Conservation (phyloP, 2,113 vertebrate species). For the Brachionichthys hirsutus region DNA sequence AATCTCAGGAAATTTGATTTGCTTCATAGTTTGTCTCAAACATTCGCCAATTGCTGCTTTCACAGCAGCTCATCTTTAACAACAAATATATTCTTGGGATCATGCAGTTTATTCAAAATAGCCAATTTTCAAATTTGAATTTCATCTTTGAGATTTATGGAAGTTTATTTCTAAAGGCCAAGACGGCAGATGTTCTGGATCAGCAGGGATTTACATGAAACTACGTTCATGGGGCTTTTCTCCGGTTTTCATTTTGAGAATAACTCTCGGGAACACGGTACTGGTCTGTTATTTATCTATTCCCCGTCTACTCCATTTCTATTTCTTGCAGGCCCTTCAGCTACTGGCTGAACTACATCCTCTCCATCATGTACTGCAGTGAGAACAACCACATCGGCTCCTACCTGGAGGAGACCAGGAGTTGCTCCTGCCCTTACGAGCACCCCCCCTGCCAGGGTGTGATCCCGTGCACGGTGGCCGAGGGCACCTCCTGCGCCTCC, state of each 20-base stretch:
- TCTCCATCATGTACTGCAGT: conserved; percentile 84
- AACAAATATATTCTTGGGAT: too few species aligned
- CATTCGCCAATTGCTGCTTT: neutral
- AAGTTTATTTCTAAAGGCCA: too few species aligned
- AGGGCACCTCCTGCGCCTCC: conserved; percentile 74
- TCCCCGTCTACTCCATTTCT: neutral
- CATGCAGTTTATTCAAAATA: too few species aligned
- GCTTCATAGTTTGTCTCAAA: conserved; percentile 5
- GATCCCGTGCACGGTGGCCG: conserved; percentile 79
- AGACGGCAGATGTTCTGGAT: too few species aligned
- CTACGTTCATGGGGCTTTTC: too few species aligned
- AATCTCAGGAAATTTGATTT: conserved; percentile 29
- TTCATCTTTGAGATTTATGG: too few species aligned
- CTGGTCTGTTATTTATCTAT: too few species aligned
- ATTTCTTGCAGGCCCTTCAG: conserved; percentile 68
- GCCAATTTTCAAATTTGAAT: too few species aligned
- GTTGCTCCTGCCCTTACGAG: conserved; percentile 80
- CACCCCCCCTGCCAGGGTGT: conserved; percentile 77
- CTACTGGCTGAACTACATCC: conserved; percentile 82
- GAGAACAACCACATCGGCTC: conserved; percentile 81
- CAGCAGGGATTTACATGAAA: too few species aligned
- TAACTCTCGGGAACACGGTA: too few species aligned
- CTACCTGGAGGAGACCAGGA: conserved; percentile 77
- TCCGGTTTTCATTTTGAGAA: too few species aligned
- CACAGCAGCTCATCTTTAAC: neutral